These are phyloP conservation scores for Tachystola acroxantha DNA, from an alignment of 2,888 invertebrate species.

Conservation along the genomic window DNA sequence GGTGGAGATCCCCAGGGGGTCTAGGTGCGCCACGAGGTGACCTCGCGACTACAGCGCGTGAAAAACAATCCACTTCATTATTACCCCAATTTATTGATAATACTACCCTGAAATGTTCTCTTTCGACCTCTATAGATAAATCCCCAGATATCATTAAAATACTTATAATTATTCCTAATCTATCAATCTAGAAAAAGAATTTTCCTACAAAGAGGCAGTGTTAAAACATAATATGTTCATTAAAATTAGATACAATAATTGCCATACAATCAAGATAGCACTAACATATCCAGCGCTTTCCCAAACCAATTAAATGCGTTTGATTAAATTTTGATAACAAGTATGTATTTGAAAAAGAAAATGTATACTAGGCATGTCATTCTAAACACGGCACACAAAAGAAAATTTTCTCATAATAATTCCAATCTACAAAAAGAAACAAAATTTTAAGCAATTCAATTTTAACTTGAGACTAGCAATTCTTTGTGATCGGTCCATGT, in stretches of 20 bases:
- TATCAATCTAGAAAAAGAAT: neutral
- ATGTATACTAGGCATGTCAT: neutral
- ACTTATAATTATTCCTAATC: no score
- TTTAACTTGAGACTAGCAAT: conserved; percentile 68
- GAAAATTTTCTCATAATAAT: neutral
- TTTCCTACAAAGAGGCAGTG: neutral
- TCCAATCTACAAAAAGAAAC: conserved; percentile 3
- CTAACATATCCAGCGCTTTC: neutral
- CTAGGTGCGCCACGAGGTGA: conserved; percentile 94
- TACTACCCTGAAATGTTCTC: no score
- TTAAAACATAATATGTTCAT: neutral
- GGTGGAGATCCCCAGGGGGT: conserved; percentile 93
- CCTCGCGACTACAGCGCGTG: conserved; percentile 87
- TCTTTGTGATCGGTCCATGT: conserved; percentile 46
- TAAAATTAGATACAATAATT: conserved; percentile 3
- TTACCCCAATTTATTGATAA: neutral
- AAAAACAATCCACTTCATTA: conserved; percentile 25
- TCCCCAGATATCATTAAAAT: neutral
- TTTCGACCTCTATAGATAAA: no score
- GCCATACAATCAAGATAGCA: neutral
- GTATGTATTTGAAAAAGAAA: neutral
- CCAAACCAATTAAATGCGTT: neutral
- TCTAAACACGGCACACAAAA: neutral
- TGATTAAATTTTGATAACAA: neutral
- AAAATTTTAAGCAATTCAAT: conserved; percentile 12